phyloP scores from a whole-genome alignment of 2,797 vertebrate genomes.

The Etheostoma nigrum region DNA sequence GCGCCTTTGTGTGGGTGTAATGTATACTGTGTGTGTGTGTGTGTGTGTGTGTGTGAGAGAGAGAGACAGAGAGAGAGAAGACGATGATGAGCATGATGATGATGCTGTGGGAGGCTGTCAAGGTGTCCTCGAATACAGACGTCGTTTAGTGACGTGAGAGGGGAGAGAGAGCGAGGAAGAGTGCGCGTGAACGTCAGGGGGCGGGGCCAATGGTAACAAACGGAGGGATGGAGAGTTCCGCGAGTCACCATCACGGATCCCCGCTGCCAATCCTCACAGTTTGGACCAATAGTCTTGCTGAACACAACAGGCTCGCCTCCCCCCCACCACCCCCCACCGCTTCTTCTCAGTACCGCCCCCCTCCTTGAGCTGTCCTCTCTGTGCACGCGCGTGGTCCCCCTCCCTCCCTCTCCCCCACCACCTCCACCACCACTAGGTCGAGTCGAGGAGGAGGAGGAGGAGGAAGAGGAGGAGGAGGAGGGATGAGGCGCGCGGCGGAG shows the following conservation, averaged over 20 bases:
- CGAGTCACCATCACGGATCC: constrained; percentile 77
- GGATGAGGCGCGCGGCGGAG: constrained; percentile 96
- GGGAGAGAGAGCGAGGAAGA: constrained; percentile 44
- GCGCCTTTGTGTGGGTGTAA: constrained; percentile 7
- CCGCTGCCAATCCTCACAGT: constrained; percentile 71
- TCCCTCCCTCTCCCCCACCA: constrained; percentile 48
- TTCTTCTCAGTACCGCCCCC: constrained; percentile 78
- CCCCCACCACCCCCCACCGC: constrained; percentile 54
- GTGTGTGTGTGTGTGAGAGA: background rate
- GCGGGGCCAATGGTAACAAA: constrained; percentile 54
- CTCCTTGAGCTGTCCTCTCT: constrained; percentile 89
- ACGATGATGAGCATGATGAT: constrained; percentile 73
- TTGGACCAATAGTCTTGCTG: constrained; percentile 77
- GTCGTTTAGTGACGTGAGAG: constrained; percentile 78
- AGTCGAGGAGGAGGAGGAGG: constrained; percentile 91
- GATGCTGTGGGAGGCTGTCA: constrained; percentile 81
- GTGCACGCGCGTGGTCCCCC: constrained; percentile 89
- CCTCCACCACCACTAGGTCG: constrained; percentile 86
- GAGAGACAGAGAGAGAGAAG: constrained; percentile 34
- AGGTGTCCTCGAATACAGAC: constrained; percentile 86
- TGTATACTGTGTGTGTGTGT: background rate
- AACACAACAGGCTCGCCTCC: constrained; percentile 78
- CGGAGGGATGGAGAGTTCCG: constrained; percentile 66
- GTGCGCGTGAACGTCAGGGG: constrained; percentile 60
- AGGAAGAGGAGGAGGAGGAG: constrained; percentile 81